phyloP scores from a whole-genome alignment of 2,797 vertebrate species.

The Anomalospiza imberbis region DNA sequence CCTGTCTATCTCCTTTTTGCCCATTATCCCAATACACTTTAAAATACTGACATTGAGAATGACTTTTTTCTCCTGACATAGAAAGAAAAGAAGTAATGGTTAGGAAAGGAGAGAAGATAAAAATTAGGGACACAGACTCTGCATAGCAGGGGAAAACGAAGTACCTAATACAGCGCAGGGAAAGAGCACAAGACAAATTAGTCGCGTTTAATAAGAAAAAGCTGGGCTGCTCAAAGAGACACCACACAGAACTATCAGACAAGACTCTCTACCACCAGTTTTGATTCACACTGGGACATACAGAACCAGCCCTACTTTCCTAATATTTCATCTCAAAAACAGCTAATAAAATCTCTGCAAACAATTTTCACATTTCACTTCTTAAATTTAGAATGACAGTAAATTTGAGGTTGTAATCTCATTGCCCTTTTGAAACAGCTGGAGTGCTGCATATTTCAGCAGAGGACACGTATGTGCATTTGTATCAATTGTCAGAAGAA shows the following conservation, averaged over 20 bases:
- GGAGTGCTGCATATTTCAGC: neutral
- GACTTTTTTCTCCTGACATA: conserved; percentile 64
- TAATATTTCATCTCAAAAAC: neutral
- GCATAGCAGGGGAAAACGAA: conserved; percentile 5
- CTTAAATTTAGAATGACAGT: neutral
- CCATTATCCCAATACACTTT: conserved; percentile 66
- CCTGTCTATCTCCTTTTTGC: conserved; percentile 66
- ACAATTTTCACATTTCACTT: neutral
- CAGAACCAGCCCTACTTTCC: neutral
- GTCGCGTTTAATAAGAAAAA: conserved; percentile 1
- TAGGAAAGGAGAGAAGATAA: conserved; percentile 57
- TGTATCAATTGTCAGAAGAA: neutral
- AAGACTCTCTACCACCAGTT: neutral
- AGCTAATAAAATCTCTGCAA: neutral
- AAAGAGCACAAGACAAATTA: conserved; percentile 35
- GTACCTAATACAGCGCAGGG: conserved; percentile 18
- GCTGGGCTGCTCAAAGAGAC: neutral
- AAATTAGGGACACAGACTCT: conserved; percentile 49
- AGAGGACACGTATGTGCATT: neutral
- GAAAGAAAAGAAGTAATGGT: conserved; percentile 62
- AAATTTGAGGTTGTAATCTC: neutral
- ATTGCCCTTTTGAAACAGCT: neutral
- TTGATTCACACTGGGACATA: neutral
- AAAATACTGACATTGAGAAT: conserved; percentile 67
- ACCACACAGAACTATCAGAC: neutral